Percentiles rank a stretch among this genome's conserved stretches.
phyloP scores from a whole-genome alignment of 2,797 vertebrate species.

The Oreochromis grahami region DNA sequence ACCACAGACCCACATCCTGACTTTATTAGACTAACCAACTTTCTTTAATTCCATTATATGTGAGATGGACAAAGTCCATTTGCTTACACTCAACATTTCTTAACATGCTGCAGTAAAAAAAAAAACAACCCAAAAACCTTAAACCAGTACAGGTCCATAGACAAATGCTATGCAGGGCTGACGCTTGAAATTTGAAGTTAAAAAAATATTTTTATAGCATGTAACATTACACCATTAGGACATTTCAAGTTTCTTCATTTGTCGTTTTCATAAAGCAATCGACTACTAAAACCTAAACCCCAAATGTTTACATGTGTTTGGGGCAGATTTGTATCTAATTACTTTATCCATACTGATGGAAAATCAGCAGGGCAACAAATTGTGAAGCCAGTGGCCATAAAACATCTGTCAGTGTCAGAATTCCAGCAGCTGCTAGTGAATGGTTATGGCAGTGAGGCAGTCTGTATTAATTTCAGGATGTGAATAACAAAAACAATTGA shows the following conservation, averaged over 20 bases:
- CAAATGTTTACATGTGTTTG: constrained; percentile 37
- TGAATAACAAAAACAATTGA: constrained; percentile 42
- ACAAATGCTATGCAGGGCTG: not conserved
- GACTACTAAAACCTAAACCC: not conserved
- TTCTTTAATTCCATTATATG: constrained; percentile 59
- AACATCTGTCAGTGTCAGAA: constrained; percentile 42
- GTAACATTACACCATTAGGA: constrained; percentile 23
- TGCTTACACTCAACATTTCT: constrained; percentile 26
- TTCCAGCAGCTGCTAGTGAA: constrained; percentile 5
- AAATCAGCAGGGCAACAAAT: constrained; percentile 46
- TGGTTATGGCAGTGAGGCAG: constrained; percentile 34
- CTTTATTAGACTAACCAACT: constrained; percentile 53
- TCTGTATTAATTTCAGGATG: constrained; percentile 33
- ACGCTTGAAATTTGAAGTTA: constrained; percentile 2
- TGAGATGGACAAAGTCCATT: constrained; percentile 52
- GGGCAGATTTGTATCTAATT: constrained; percentile 22
- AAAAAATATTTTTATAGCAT: not conserved
- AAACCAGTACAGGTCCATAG: not conserved
- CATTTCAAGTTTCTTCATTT: constrained; percentile 10
- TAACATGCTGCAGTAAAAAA: constrained; percentile 26
- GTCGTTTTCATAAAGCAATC: not conserved
- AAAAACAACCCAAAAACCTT: not conserved
- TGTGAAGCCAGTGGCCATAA: constrained; percentile 34
- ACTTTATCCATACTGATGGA: constrained; percentile 44
- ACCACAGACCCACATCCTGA: constrained; percentile 45